These are phyloP conservation scores for Myiopsitta monachus DNA, from an alignment of 2,113 vertebrate genomes.

Conservation along the genomic window DNA sequence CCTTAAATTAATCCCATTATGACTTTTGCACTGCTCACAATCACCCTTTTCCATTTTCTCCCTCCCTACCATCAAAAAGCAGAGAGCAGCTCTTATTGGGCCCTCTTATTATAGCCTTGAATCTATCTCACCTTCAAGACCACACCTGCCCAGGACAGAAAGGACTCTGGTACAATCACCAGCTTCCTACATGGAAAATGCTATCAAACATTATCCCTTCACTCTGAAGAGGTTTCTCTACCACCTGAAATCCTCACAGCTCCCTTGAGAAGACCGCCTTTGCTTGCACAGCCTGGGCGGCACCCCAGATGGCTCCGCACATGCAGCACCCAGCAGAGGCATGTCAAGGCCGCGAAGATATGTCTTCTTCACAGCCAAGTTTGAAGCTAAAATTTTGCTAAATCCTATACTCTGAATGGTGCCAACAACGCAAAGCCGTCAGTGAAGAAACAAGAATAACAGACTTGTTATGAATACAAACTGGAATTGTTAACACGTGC, in stretches of 20 bases:
- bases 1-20: neutral
- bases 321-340: neutral
- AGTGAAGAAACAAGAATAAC: neutral
- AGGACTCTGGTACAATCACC: fast-evolving
- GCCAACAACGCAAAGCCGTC: neutral
- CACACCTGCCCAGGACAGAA: neutral
- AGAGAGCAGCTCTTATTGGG: neutral
- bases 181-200: neutral
- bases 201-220: neutral
- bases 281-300: neutral
- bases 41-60: neutral
- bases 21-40: neutral
- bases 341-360: neutral
- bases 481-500: neutral
- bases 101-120: too few species aligned
- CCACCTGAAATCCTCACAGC: neutral
- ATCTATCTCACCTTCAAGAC: neutral
- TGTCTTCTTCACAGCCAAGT: neutral
- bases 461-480: neutral
- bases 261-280: neutral
- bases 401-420: neutral
- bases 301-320: neutral
- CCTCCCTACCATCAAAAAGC: neutral
- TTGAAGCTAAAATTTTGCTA: neutral
- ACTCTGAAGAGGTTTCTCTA: neutral